Percentiles rank a stretch among this genome's conserved stretches.
Evolutionary conservation across 2,888 invertebrate genomes (phyloP).

Genomic region (Conomelus anceps): DNA sequence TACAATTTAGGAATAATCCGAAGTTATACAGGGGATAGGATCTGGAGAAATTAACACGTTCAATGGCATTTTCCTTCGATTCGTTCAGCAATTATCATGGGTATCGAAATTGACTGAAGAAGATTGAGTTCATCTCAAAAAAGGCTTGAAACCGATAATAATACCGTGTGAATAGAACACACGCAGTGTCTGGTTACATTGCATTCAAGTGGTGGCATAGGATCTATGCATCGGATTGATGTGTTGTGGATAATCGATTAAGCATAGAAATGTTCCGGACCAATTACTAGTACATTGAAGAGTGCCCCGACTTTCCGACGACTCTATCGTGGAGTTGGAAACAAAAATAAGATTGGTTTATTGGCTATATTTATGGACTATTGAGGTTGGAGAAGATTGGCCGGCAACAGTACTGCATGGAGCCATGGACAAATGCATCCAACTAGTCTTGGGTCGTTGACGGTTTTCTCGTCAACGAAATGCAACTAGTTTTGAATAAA

Average conservation of each 20-base stretch:
- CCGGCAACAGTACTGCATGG: no score
- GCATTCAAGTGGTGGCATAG: background rate
- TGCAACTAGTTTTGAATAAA: no score
- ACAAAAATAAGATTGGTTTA: background rate
- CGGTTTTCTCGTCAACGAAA: no score
- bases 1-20: no score
- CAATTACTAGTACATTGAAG: background rate
- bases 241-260: conserved; percentile 8
- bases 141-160: background rate
- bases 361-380: no score
- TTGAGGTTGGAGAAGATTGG: no score
- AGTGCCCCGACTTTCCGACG: background rate
- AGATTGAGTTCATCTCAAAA: background rate
- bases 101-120: background rate
- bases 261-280: background rate
- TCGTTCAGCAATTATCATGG: background rate
- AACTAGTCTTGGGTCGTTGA: no score
- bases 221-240: background rate
- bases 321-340: background rate
- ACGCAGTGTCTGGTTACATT: conserved; percentile 9
- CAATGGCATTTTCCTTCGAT: background rate
- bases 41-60: background rate
- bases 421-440: no score
- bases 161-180: conserved; percentile 6
- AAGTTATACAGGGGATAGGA: no score